Conservation (phyloP, 2,797 vertebrate genomes). For the Platyrinchus mystaceus region DNA sequence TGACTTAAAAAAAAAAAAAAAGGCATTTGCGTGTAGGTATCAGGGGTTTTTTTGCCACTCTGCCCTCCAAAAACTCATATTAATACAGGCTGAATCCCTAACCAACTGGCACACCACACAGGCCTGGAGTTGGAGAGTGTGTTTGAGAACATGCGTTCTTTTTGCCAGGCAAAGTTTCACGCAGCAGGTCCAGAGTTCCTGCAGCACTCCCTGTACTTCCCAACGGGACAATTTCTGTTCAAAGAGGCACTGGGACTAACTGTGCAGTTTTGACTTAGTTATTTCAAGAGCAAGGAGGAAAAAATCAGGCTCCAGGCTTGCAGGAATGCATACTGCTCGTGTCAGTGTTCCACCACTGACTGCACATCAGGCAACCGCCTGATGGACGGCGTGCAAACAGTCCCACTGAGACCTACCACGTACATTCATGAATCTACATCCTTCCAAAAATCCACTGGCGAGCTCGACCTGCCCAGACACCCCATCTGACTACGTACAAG, state of each 20-base stretch:
- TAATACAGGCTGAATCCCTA: neutral
- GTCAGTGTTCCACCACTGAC: neutral
- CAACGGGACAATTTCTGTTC: neutral
- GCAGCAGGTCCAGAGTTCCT: neutral
- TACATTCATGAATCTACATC: neutral
- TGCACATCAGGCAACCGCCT: neutral
- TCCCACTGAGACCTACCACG: neutral
- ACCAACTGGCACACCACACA: neutral
- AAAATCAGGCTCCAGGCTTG: neutral
- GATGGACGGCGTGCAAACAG: neutral
- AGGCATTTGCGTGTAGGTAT: neutral
- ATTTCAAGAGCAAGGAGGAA: neutral
- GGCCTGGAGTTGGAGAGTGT: neutral
- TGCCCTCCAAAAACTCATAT: neutral
- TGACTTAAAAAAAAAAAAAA: neutral
- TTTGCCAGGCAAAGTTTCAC: neutral
- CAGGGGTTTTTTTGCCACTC: rapidly evolving
- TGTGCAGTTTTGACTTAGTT: neutral
- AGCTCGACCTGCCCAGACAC: neutral
- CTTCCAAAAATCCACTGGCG: neutral
- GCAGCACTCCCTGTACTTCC: neutral
- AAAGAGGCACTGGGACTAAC: neutral
- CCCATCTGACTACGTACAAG: neutral
- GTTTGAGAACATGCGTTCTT: neutral
- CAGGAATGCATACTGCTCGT: rapidly evolving